Conservation (phyloP, 2,113 vertebrate genomes). For the Rhinolophus sinicus region DNA sequence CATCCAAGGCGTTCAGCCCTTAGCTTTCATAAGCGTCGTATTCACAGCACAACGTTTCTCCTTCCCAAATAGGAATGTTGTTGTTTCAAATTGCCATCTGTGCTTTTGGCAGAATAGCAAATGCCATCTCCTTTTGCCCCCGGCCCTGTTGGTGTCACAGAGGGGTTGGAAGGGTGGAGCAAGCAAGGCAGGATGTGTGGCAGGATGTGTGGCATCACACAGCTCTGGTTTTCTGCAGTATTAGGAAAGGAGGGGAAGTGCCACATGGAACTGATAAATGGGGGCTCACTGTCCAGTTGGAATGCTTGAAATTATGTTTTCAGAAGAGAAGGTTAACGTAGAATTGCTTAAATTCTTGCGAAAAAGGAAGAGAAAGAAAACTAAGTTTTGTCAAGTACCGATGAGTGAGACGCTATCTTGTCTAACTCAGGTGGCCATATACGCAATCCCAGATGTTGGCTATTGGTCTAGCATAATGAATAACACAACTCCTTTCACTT, state of each 20-base stretch:
- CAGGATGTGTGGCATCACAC: background rate
- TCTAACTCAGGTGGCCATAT: background rate
- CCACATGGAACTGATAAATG: background rate
- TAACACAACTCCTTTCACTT: background rate
- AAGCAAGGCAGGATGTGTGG: background rate
- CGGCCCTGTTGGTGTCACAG: background rate
- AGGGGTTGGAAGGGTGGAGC: background rate
- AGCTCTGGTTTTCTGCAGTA: background rate
- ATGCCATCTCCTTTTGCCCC: slow-evolving; percentile 45
- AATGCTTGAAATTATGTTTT: background rate
- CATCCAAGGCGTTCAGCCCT: slow-evolving; percentile 67
- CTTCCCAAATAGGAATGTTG: slow-evolving; percentile 56
- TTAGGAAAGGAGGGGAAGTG: background rate
- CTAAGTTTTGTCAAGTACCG: background rate
- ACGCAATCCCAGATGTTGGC: background rate
- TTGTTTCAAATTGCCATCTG: slow-evolving; percentile 62
- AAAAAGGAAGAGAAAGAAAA: background rate
- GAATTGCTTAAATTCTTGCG: slow-evolving; percentile 16
- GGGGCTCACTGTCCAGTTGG: no score
- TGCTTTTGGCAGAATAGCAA: slow-evolving; percentile 27
- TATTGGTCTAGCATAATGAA: background rate
- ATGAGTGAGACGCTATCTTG: fast-evolving
- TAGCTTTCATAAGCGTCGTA: slow-evolving; percentile 66
- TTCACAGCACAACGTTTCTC: slow-evolving; percentile 55
- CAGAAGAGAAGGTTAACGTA: background rate